Evolutionary conservation across 2,888 invertebrate species (phyloP).

Genomic region (Caenorhabditis sp.): DNA sequence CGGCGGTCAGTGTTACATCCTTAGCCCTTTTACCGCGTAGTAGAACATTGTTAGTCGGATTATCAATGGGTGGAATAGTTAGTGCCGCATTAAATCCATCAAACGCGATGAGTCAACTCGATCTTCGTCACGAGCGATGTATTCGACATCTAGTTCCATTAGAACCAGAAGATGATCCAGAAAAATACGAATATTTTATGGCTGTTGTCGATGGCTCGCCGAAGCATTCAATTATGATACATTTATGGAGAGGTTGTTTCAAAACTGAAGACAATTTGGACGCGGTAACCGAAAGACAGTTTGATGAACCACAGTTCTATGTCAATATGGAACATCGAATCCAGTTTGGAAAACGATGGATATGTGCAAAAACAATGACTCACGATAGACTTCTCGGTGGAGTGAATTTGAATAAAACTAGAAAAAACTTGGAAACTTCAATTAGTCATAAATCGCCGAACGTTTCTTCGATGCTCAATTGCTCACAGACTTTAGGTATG

Average conservation of each 20-base stretch:
- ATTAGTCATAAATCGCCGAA: background rate
- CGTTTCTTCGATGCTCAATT: conserved; percentile 12
- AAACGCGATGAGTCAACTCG: conserved; percentile 18
- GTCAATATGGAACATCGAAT: conserved; percentile 28
- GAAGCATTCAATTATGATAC: conserved; percentile 30
- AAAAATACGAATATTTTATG: conserved; percentile 40
- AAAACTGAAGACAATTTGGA: conserved; percentile 1
- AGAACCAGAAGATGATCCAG: conserved; percentile 43
- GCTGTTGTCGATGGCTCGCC: conserved; percentile 25
- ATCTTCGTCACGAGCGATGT: conserved; percentile 19
- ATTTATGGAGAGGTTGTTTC: conserved; percentile 23
- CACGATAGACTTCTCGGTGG: background rate
- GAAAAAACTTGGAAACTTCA: background rate
- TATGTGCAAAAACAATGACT: conserved; percentile 3
- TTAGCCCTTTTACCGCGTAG: conserved; percentile 35
- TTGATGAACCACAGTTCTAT: conserved; percentile 7
- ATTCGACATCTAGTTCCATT: conserved; percentile 25
- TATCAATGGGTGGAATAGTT: conserved; percentile 39
- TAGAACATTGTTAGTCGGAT: conserved; percentile 33
- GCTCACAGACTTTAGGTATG: conserved; percentile 13
- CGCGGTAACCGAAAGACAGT: background rate
- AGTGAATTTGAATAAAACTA: background rate
- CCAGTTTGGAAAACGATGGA: conserved; percentile 15
- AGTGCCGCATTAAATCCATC: conserved; percentile 30
- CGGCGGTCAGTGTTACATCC: conserved; percentile 15